Evolutionary conservation across 2,888 invertebrate genomes (phyloP).

Genomic region (Neoscelio sp.): DNA sequence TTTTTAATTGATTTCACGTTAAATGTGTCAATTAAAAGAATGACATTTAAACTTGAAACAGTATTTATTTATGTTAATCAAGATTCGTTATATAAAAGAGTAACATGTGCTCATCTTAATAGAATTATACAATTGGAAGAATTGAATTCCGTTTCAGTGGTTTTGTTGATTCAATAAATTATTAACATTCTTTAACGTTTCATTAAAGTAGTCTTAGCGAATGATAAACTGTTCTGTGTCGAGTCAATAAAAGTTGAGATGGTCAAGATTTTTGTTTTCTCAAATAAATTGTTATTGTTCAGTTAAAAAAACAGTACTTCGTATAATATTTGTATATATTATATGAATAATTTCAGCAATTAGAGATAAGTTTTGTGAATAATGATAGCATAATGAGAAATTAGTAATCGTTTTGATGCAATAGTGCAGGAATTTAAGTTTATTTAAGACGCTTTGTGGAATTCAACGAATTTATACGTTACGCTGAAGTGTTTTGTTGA

Average conservation of each 20-base stretch:
- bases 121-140: slow-evolving; percentile 30
- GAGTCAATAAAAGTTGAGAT: slow-evolving; percentile 47
- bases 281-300: too few species aligned
- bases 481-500: background rate
- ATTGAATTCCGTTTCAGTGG: slow-evolving; percentile 33
- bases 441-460: background rate
- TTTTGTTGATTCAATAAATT: slow-evolving; percentile 43
- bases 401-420: background rate
- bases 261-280: slow-evolving; percentile 42
- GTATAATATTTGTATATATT: too few species aligned
- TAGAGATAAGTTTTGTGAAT: too few species aligned
- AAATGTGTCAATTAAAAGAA: too few species aligned
- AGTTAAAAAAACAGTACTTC: too few species aligned
- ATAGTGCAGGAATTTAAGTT: background rate
- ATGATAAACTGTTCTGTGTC: slow-evolving; percentile 33
- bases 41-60: background rate
- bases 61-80: slow-evolving; percentile 5
- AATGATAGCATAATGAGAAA: too few species aligned
- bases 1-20: too few species aligned
- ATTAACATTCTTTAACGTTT: slow-evolving; percentile 40
- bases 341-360: too few species aligned
- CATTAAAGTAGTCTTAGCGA: slow-evolving; percentile 18
- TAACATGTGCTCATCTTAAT: slow-evolving; percentile 29
- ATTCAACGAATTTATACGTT: background rate
- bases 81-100: slow-evolving; percentile 16